Evolutionary conservation across 2,888 invertebrate genomes (phyloP).

Genomic region (Cacoxenus indagator): DNA sequence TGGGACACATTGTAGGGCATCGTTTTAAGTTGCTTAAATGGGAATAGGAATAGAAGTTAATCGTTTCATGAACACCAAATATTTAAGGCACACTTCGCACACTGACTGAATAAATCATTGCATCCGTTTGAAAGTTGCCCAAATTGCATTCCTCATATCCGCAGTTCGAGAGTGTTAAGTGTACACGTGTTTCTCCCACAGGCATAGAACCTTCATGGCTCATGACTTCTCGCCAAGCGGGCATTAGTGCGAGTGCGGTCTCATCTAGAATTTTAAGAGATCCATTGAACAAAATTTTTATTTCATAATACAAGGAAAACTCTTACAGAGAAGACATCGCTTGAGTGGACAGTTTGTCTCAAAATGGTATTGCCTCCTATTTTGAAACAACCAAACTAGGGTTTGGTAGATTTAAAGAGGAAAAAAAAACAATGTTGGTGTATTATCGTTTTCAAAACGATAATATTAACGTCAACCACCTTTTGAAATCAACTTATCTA

Average conservation of each 20-base stretch:
- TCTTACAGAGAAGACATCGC: too few relatives aligned
- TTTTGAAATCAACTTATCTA: too few relatives aligned
- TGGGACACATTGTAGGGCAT: slow-evolving; percentile 20
- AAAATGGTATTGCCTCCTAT: too few relatives aligned
- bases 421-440: too few relatives aligned
- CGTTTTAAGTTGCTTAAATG: background rate
- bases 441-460: too few relatives aligned
- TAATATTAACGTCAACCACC: too few relatives aligned
- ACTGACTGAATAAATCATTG: slow-evolving; percentile 35
- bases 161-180: background rate
- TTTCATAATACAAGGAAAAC: background rate
- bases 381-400: too few relatives aligned
- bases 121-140: slow-evolving; percentile 37
- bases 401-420: too few relatives aligned
- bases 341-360: too few relatives aligned
- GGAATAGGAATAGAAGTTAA: too few relatives aligned
- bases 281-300: background rate
- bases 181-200: background rate
- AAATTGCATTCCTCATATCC: slow-evolving; percentile 31
- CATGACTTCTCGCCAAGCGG: background rate
- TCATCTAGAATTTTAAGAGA: background rate
- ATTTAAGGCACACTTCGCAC: background rate
- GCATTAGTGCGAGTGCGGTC: background rate
- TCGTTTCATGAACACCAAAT: too few relatives aligned
- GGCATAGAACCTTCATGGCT: background rate